phyloP scores from a whole-genome alignment of 2,888 invertebrate species.

The Diaprepes abbreviatus region DNA sequence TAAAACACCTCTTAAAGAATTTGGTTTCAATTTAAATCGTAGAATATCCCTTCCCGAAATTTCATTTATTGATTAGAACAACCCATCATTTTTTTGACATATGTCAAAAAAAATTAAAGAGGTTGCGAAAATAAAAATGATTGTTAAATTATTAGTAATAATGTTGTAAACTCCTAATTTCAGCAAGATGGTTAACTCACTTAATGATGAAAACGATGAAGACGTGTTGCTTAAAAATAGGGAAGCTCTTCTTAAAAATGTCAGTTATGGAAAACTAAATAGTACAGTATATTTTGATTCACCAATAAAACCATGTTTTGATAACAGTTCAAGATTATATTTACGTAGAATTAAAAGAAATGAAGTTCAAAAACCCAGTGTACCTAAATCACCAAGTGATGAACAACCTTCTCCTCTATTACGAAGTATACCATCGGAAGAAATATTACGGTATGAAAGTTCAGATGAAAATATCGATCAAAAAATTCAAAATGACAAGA shows the following conservation, averaged over 20 bases:
- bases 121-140: not conserved
- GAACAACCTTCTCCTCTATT: not conserved
- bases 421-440: not conserved
- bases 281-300: conserved; percentile 9
- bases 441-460: not conserved
- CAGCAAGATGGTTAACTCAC: not conserved
- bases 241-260: conserved; percentile 5
- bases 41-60: too few relatives aligned
- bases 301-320: conserved; percentile 1
- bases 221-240: conserved; percentile 3
- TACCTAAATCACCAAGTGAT: not conserved
- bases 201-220: not conserved
- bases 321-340: conserved; percentile 8
- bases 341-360: not conserved
- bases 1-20: too few relatives aligned
- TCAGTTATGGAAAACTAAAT: not conserved
- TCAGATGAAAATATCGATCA: not conserved
- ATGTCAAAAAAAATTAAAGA: not conserved
- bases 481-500: too few relatives aligned
- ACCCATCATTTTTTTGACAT: not conserved
- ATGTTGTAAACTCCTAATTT: not conserved
- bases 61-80: too few relatives aligned
- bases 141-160: conserved; percentile 1
- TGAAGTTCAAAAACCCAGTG: not conserved
- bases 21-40: too few relatives aligned